Base-by-base conservation (phyloP, 2,888 invertebrate species). In the Stictocephala bisonia region DNA sequence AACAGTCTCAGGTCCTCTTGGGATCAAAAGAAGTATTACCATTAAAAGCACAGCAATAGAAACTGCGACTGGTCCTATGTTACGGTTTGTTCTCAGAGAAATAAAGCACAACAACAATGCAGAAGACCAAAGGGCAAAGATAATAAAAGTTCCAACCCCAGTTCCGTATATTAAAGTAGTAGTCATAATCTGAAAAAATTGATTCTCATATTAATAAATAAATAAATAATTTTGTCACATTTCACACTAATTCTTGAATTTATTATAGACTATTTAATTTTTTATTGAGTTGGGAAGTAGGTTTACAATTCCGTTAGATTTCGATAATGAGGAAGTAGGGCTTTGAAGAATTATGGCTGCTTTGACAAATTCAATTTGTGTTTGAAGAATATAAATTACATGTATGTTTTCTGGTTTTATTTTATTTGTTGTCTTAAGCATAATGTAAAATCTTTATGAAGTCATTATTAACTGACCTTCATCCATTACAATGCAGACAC, bases 141-240 rank as follows among this genome's bases (percentile, higher is more conserved):
- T 83, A 79, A 90, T 85, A 82, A 91, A 89, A 75, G 91, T 85
- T 78, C 91, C 91, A 77, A 89, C 84, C 80, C 91, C 91, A 79
- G 91, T 86, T 71, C 85, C 85, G 78, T 85, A 82, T 74, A 85
- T 80, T 73, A 84, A 80, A 75, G 83, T 81, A 75, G 83, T 81
- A 79, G 83, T 82, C 84, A 84, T 84, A 70, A 70, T 71, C 70
- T 71, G 70, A 44, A 64, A 64, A n/a, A n/a, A n/a, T n/a, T n/a
- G n/a, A n/a, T n/a, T n/a, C n/a, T n/a, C n/a, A n/a, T n/a, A n/a
- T n/a, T n/a, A n/a, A n/a, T n/a, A n/a, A n/a, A n/a, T n/a, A n/a
- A n/a, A n/a, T n/a, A n/a, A n/a, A n/a, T n/a, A n/a, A n/a, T n/a
- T n/a, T n/a, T n/a, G n/a, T n/a, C n/a, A n/a, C n/a, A n/a, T n/a